These are phyloP conservation scores for Triplophysa yarkandensis DNA, from an alignment of 2,797 vertebrate species.

Conservation along the genomic window DNA sequence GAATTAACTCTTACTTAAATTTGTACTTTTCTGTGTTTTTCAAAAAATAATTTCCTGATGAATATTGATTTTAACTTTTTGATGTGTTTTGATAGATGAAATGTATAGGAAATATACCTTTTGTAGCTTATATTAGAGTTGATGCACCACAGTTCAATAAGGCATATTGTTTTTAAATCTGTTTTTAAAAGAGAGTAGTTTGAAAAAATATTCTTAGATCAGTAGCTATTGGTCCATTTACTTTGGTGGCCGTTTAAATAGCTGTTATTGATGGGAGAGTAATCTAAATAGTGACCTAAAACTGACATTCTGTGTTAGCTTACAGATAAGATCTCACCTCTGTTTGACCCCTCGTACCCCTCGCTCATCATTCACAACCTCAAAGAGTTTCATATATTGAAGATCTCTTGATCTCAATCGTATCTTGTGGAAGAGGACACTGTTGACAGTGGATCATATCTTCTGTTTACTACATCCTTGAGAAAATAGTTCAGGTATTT, in stretches of 20 bases:
- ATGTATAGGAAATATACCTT: background rate
- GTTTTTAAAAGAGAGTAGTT: no score
- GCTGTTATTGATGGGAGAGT: conserved; percentile 33
- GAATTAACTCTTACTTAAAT: no score
- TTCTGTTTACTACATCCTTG: conserved; percentile 54
- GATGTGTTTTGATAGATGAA: background rate
- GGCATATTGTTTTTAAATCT: background rate
- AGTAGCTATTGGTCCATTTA: conserved; percentile 25
- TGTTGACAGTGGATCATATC: conserved; percentile 35
- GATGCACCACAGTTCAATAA: background rate
- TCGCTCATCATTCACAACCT: conserved; percentile 18
- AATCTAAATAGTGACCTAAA: conserved; percentile 47
- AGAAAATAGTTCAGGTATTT: conserved; percentile 54
- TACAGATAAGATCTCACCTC: conserved; percentile 55
- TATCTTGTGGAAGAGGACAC: conserved; percentile 21
- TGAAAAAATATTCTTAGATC: conserved; percentile 33
- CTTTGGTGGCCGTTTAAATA: conserved; percentile 18
- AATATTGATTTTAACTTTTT: no score
- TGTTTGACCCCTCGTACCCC: conserved; percentile 31
- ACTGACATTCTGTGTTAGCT: conserved; percentile 40
- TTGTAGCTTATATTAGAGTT: background rate
- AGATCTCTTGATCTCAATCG: conserved; percentile 31
- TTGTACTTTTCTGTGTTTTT: no score
- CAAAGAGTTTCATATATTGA: conserved; percentile 19
- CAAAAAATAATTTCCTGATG: no score